Evolutionary conservation across 2,113 vertebrate genomes (phyloP), one percentile per base, ranked within the genome.

Genomic region (Podarcis muralis): DNA sequence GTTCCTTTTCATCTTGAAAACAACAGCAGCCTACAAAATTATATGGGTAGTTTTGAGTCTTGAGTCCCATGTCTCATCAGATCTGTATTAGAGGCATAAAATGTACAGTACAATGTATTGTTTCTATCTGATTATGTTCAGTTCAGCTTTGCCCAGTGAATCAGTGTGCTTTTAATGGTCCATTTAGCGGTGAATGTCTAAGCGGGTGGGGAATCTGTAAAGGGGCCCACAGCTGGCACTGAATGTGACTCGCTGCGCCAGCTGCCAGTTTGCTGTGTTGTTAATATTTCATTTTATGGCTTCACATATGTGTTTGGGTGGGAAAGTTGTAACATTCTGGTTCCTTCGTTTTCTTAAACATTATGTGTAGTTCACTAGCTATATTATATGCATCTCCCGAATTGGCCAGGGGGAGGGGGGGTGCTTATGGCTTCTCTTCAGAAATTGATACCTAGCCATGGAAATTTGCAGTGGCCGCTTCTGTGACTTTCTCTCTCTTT

Each of bases 271-370:
- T 95, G 81, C 94, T 90, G 88, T 92, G 92, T 32, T 69, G 87
- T 94, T 95, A 96, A 91, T 43, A 22, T 92, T 95, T 96, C 94
- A 96, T 97, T 97, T 88, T 97, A 96, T 90, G 91, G 84, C 81
- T 96, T 94, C 87, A 89, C 71, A 81, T 94, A 94, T 92, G 95
- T 86, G 79, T 88, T 93, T 92, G 93, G 88, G 94, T 95, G 94
- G 94, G 93, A 92, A 93, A 91, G 57, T 92, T 87, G 83, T 86
- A 90, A 75, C 91, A 93, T 95, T 95, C 92, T 43, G 84, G 86
- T 93, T 93, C 91, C 89, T 87, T 91, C 84, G 92, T 96, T 95
- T 96, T 92, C 91, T 90, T 84, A 88, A 88, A 48, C 71, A 90
- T 91, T 68, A 75, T 68, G 90, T 90, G 92, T 90, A 6, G 79